A percentile compares a stretch with the other conserved stretches of the same genome.
These are phyloP conservation scores for Vesta saturnalis DNA, from an alignment of 2,888 invertebrate species.

Conservation along the genomic window DNA sequence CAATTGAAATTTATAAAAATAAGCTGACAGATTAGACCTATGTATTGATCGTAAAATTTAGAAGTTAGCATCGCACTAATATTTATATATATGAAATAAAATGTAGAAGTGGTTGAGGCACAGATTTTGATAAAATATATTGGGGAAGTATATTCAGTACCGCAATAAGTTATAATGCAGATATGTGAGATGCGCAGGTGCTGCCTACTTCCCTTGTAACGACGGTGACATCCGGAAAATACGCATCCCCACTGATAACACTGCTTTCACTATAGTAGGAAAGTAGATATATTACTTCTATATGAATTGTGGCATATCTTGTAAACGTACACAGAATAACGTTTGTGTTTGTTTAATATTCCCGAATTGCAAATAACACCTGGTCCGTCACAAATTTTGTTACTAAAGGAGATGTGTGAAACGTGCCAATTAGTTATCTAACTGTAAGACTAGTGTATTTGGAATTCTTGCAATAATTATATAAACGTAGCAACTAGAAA, in stretches of 20 bases:
- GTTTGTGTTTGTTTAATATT: slow-evolving; percentile 53
- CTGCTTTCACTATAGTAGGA: slow-evolving; percentile 20
- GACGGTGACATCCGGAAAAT: slow-evolving; percentile 27
- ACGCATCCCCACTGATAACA: slow-evolving; percentile 22
- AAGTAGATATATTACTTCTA: slow-evolving; percentile 34
- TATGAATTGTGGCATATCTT: slow-evolving; percentile 34
- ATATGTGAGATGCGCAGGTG: slow-evolving; percentile 38
- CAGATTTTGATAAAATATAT: slow-evolving; percentile 1
- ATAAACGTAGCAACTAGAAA: no score
- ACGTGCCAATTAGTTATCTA: no score
- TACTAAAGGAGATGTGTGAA: no score
- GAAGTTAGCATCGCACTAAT: background rate
- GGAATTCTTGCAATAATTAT: no score
- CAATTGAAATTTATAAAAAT: no score
- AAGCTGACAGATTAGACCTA: no score
- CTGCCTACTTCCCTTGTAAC: slow-evolving; percentile 30
- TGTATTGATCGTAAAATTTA: no score
- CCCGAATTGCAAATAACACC: slow-evolving; percentile 51
- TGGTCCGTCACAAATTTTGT: no score
- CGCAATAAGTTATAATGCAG: slow-evolving; percentile 37
- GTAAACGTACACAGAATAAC: slow-evolving; percentile 31
- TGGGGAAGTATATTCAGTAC: slow-evolving; percentile 28
- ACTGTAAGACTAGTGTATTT: no score
- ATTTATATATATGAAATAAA: background rate
- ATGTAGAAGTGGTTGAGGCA: background rate